phyloP scores from a whole-genome alignment of 37 sponge, comb jelly and placozoan genomes.

The Corticium candelabrum region DNA sequence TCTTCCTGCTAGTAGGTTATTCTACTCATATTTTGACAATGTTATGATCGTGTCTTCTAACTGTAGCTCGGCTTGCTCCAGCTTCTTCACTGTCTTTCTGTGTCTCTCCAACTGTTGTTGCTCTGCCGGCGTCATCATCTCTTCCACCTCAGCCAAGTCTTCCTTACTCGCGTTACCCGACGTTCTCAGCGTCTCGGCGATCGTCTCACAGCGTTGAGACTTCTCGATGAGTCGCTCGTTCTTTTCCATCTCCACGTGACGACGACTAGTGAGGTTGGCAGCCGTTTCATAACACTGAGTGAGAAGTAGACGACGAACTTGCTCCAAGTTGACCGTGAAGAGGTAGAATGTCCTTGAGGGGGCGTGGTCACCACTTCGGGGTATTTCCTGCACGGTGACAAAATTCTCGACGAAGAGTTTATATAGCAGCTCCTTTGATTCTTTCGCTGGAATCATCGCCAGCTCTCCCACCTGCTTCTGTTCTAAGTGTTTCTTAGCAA shows the following conservation, averaged over 20 bases:
- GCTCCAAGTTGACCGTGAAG: slow-evolving; percentile 64
- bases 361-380: slow-evolving; percentile 72
- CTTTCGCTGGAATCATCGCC: slow-evolving; percentile 85
- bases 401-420: slow-evolving; percentile 73
- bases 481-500: slow-evolving; percentile 62
- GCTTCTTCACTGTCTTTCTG: not conserved
- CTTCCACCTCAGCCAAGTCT: slow-evolving; percentile 65
- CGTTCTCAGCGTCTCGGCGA: not conserved
- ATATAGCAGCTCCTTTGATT: slow-evolving; percentile 91
- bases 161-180: not conserved
- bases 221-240: not conserved
- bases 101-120: slow-evolving; percentile 18
- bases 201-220: not conserved
- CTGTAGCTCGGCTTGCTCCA: not conserved
- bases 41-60: not conserved
- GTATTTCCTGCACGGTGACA: slow-evolving; percentile 80
- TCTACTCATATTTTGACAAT: not conserved
- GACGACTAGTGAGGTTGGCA: slow-evolving; percentile 9
- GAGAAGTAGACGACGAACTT: slow-evolving; percentile 50
- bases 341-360: slow-evolving; percentile 84
- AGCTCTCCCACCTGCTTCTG: slow-evolving; percentile 79
- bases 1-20: too few species aligned
- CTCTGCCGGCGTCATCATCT: slow-evolving; percentile 65
- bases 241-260: not conserved
- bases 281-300: slow-evolving; percentile 49